A percentile compares a stretch with the other conserved stretches of the same genome.
Evolutionary conservation across 2,113 vertebrate species (phyloP).

Genomic region (Rhabdomys dilectus): DNA sequence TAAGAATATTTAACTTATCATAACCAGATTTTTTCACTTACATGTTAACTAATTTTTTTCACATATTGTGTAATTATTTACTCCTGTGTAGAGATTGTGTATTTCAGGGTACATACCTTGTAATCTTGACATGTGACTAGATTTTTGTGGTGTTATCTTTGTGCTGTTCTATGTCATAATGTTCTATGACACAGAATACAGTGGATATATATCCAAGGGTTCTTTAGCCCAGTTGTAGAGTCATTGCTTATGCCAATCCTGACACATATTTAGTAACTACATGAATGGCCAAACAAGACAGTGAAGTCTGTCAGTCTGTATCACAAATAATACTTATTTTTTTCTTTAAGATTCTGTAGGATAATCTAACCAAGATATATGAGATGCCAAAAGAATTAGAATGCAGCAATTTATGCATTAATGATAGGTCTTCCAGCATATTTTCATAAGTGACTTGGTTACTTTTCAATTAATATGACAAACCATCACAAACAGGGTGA

Average conservation of each 20-base stretch:
- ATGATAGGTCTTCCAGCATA: not conserved
- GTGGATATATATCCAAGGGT: not conserved
- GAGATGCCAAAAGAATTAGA: slow-evolving; percentile 33
- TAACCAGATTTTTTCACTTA: not conserved
- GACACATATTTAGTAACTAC: slow-evolving; percentile 31
- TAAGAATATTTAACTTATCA: not conserved
- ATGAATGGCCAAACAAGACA: slow-evolving; percentile 30
- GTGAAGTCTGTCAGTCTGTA: not conserved
- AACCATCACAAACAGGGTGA: not conserved
- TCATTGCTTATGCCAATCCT: not conserved
- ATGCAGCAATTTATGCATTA: slow-evolving; percentile 1
- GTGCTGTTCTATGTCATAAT: not conserved
- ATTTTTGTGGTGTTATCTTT: slow-evolving; percentile 27
- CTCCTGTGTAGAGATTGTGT: not conserved
- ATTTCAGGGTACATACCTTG: slow-evolving; percentile 19
- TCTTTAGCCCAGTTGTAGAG: slow-evolving; percentile 33
- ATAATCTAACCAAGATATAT: slow-evolving; percentile 46
- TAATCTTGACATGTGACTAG: not conserved
- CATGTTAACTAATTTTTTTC: slow-evolving; percentile 39
- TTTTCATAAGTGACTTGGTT: not conserved
- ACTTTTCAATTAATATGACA: not conserved
- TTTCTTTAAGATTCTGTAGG: not conserved
- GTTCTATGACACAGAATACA: not conserved
- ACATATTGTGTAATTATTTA: not conserved
- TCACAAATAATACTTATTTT: slow-evolving; percentile 17